Conservation (phyloP, 2,888 invertebrate species). For the Eupithecia insigniata region DNA sequence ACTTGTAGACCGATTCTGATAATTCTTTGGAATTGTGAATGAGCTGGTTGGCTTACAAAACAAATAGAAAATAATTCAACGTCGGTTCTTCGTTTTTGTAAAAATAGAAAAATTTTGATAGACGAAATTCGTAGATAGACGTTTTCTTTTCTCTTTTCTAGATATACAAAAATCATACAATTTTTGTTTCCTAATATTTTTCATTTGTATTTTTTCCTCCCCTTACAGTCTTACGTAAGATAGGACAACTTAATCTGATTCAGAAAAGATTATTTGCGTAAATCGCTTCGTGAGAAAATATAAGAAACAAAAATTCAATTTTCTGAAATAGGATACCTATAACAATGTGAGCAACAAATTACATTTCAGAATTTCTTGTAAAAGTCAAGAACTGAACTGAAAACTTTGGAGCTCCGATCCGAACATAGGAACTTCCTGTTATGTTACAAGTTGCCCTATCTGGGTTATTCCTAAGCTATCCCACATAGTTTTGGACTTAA, state of each 20-base stretch:
- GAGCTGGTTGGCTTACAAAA: too few species aligned
- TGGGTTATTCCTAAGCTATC: conserved; percentile 15
- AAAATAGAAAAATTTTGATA: too few species aligned
- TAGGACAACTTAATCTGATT: background rate
- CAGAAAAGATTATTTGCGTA: background rate
- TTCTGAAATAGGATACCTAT: background rate
- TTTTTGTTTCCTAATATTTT: too few species aligned
- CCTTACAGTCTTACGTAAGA: background rate
- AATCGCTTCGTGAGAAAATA: background rate
- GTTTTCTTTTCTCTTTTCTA: too few species aligned
- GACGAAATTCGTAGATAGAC: too few species aligned
- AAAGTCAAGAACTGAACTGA: conserved; percentile 26
- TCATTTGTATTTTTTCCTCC: too few species aligned
- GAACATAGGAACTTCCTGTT: conserved; percentile 27
- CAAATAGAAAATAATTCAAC: too few species aligned
- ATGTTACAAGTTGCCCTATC: conserved; percentile 21
- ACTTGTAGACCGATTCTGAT: too few species aligned
- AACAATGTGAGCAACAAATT: conserved; percentile 15
- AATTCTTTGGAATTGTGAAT: too few species aligned
- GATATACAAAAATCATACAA: too few species aligned
- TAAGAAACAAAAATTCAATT: conserved; percentile 1
- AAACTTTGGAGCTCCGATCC: conserved; percentile 29
- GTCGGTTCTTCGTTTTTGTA: too few species aligned
- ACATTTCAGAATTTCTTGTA: conserved; percentile 15
- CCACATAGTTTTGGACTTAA: background rate